Evolutionary conservation across 2,797 vertebrate genomes (phyloP), one percentile per base, ranked within the genome.

Genomic region (Crenichthys baileyi): DNA sequence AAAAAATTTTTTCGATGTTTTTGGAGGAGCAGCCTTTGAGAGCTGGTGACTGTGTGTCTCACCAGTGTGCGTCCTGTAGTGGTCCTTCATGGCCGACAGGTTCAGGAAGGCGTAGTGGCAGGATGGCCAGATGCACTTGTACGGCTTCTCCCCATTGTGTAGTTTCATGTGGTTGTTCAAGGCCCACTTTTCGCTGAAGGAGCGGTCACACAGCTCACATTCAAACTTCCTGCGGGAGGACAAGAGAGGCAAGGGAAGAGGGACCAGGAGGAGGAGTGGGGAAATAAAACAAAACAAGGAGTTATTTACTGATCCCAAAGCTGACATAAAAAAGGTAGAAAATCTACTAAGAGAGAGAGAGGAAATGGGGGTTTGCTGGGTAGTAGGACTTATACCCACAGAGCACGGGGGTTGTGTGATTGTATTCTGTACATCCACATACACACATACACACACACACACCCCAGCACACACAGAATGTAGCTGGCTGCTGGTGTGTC

Each of bases 81-180:
- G 98, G 95, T 99, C 98, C 90, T 98, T 99, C 98, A 99, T 98
- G 79, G 98, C 98, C 0, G 98, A 99, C 86, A 97, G 95, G 0
- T 97, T 99, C 92, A 99, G 97, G 94, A 99, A 99, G 83, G 97
- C 96, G 31, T 99, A 99, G 94, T 99, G 98, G 91, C 98, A 99
- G 20, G 97, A 97, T 1, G 97, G 96, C 98, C 98, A 99, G 84
- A 93, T 93, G 71, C 98, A 99, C 92, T 98, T 99, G 88, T 96
- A 99, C 0, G 98, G 98, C 93, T 99, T 99, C 90, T 99, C 96
- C 86, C 98, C 98, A 0, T 96, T 99, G 95, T 99, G 98, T 79
- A 99, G 97, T 87, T 99, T 99, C 97, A 97, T 97, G 93, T 99
- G 98, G 95, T 99, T 99, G 96, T 98, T 99, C 85, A 99, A 95